Conservation (phyloP, 2,888 invertebrate species). For the Erebia ligea region DNA sequence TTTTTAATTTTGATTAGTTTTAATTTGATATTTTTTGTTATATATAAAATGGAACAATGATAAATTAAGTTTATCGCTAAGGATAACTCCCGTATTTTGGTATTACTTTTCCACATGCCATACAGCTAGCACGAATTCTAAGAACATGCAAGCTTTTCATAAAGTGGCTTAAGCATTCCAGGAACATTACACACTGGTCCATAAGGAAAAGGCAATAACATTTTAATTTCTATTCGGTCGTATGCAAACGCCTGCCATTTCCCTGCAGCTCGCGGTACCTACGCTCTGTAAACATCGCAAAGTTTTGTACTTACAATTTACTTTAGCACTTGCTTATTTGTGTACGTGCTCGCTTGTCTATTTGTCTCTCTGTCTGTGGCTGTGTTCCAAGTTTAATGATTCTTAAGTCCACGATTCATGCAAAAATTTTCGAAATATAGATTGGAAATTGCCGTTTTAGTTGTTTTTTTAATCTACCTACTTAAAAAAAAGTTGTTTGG, state of each 20-base stretch:
- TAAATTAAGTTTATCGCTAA: too few species aligned
- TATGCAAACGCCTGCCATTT: slow-evolving; percentile 41
- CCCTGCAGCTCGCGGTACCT: slow-evolving; percentile 30
- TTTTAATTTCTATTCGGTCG: slow-evolving; percentile 41
- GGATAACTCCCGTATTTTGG: neutral
- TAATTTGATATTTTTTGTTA: too few species aligned
- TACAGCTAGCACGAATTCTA: neutral
- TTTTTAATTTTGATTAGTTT: too few species aligned
- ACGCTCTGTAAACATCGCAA: slow-evolving; percentile 41
- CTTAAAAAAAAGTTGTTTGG: too few species aligned
- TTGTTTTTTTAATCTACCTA: too few species aligned
- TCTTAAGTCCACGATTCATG: neutral
- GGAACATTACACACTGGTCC: slow-evolving; percentile 21
- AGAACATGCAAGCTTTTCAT: slow-evolving; percentile 1
- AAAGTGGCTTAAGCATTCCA: slow-evolving; percentile 9
- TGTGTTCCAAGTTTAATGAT: slow-evolving; percentile 10
- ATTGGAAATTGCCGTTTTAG: too few species aligned
- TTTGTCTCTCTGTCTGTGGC: slow-evolving; percentile 39
- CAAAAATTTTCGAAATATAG: too few species aligned
- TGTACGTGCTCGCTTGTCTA: slow-evolving; percentile 44
- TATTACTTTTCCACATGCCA: neutral
- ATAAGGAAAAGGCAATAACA: slow-evolving; percentile 40
- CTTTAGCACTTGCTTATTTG: slow-evolving; percentile 45
- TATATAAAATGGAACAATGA: too few species aligned
- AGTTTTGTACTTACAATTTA: slow-evolving; percentile 45